These are phyloP conservation scores for Centruroides vittatus DNA, from an alignment of 1,140 invertebrate genomes.

Conservation along the genomic window DNA sequence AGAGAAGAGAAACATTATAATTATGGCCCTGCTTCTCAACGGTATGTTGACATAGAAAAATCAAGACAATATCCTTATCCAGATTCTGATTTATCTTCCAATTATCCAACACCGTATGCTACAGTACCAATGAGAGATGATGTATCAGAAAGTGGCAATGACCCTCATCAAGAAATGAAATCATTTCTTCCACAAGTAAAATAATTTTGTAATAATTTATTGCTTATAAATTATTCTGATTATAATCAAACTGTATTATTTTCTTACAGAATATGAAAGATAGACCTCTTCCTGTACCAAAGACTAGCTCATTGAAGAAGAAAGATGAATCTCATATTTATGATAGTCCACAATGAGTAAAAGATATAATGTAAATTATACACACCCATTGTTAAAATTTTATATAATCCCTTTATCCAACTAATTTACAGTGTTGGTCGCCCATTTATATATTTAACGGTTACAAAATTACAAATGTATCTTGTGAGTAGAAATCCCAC, in stretches of 20 bases:
- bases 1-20: slow-evolving; percentile 11
- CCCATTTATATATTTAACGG: too few species aligned
- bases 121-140: slow-evolving; percentile 14
- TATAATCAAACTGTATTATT: neutral
- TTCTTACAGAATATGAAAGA: slow-evolving; percentile 13
- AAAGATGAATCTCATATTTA: slow-evolving; percentile 11
- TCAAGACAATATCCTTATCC: slow-evolving; percentile 5
- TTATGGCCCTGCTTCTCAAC: slow-evolving; percentile 8
- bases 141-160: neutral
- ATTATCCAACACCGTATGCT: slow-evolving; percentile 11
- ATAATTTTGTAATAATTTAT: neutral
- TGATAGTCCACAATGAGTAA: slow-evolving; percentile 9
- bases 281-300: slow-evolving; percentile 7
- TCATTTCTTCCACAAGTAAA: slow-evolving; percentile 8
- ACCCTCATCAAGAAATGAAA: slow-evolving; percentile 14
- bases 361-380: too few species aligned
- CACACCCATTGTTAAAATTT: too few species aligned
- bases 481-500: too few species aligned
- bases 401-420: too few species aligned
- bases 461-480: too few species aligned
- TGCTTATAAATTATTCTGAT: too few species aligned
- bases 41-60: slow-evolving; percentile 16
- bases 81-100: slow-evolving; percentile 1
- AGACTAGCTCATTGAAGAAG: slow-evolving; percentile 10
- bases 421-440: too few species aligned